Evolutionary conservation across 1,140 invertebrate species (phyloP).

Genomic region (Archegozetes longisetosus): DNA sequence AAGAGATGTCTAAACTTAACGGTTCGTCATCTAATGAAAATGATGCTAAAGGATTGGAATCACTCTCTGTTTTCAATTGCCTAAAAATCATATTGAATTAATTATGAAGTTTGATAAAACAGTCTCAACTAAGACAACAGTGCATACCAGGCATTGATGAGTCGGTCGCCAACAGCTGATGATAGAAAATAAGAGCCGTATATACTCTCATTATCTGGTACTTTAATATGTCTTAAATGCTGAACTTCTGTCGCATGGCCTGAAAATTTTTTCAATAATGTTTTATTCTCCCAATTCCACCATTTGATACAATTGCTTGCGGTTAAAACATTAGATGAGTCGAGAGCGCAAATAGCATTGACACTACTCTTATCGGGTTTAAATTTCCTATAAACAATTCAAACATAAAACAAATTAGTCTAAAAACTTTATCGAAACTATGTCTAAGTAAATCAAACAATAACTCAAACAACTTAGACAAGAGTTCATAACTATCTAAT

Average conservation of each 20-base stretch:
- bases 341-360: not conserved
- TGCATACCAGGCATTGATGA: constrained; percentile 1
- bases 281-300: constrained; percentile 2
- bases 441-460: too few relatives aligned
- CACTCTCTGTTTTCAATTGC: not conserved
- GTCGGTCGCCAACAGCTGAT: constrained; percentile 1
- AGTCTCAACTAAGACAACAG: too few relatives aligned
- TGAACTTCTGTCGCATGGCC: constrained; percentile 1
- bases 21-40: constrained; percentile 6
- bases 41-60: not conserved
- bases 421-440: too few relatives aligned
- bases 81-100: not conserved
- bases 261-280: not conserved
- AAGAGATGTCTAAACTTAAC: not conserved
- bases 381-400: not conserved
- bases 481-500: too few relatives aligned
- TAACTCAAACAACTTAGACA: too few relatives aligned
- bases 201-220: not conserved
- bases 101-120: not conserved
- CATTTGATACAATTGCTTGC: not conserved
- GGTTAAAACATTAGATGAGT: not conserved
- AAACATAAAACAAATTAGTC: not conserved
- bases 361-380: not conserved
- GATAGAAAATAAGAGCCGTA: not conserved
- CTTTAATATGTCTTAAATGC: not conserved